Percentiles rank a stretch among this genome's conserved stretches.
phyloP scores from a whole-genome alignment of 2,797 vertebrate genomes.

The Poeciliopsis paucimaculata region DNA sequence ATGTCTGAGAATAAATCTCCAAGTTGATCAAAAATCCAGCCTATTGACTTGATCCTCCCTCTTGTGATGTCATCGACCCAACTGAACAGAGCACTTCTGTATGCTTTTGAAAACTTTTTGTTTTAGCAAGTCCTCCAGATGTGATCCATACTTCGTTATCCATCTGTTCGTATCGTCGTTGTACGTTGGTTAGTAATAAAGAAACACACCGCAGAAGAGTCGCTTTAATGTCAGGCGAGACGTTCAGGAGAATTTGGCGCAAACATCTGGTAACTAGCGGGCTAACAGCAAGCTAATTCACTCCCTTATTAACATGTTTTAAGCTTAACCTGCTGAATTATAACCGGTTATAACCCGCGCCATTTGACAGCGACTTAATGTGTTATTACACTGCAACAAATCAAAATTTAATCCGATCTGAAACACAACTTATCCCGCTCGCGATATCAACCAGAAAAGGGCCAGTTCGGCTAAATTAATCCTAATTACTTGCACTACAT shows the following conservation, averaged over 20 bases:
- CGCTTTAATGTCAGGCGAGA: neutral
- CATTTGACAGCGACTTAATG: accelerated
- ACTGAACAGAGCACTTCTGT: neutral
- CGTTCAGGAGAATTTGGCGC: conserved; percentile 84
- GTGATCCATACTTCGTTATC: too few relatives aligned
- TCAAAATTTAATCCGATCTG: neutral
- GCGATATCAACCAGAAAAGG: neutral
- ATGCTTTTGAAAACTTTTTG: neutral
- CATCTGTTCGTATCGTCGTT: neutral
- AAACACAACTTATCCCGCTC: neutral
- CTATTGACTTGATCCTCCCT: neutral
- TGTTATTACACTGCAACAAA: neutral
- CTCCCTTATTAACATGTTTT: neutral
- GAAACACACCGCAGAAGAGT: neutral
- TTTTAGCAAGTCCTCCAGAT: neutral
- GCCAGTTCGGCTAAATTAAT: neutral
- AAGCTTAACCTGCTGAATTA: neutral
- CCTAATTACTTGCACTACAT: neutral
- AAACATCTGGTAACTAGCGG: conserved; percentile 71
- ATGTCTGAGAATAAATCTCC: neutral
- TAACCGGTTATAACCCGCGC: neutral
- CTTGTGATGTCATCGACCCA: neutral
- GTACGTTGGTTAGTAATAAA: neutral
- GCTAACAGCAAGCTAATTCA: conserved; percentile 39
- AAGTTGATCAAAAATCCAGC: neutral